Evolutionary conservation across 2,888 invertebrate genomes (phyloP).

Genomic region (Monoplex corrugatus): DNA sequence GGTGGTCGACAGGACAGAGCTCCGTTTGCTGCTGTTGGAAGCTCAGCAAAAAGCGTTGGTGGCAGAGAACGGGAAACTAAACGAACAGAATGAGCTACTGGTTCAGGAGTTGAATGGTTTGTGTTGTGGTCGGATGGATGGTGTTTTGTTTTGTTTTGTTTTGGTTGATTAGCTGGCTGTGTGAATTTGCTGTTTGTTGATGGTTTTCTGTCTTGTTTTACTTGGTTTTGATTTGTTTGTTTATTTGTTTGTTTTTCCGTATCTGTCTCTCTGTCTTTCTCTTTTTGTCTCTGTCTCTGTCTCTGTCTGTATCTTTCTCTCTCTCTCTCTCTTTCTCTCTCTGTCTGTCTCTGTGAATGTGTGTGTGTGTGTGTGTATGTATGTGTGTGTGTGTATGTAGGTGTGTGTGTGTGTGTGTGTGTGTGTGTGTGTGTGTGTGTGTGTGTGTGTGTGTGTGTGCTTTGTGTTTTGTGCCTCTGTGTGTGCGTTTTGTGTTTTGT

Average conservation of each 20-base stretch:
- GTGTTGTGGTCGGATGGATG: too few relatives aligned
- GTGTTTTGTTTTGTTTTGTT: too few relatives aligned
- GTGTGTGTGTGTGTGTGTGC: too few relatives aligned
- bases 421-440: background rate
- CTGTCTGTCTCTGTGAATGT: background rate
- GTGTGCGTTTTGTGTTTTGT: too few relatives aligned
- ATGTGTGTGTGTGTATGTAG: conserved; percentile 19
- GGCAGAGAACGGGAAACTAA: background rate
- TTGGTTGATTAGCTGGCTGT: too few relatives aligned
- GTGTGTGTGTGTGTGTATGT: conserved; percentile 29
- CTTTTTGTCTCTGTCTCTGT: background rate
- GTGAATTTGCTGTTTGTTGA: too few relatives aligned
- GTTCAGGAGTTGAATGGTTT: background rate
- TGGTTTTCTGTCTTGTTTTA: too few relatives aligned
- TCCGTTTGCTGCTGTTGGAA: background rate
- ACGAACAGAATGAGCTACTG: background rate
- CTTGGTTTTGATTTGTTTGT: background rate
- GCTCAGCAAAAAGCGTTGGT: background rate
- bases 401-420: background rate
- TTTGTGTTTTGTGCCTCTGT: too few relatives aligned
- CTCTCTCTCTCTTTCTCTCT: background rate
- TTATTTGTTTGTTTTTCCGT: background rate
- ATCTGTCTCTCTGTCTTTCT: background rate
- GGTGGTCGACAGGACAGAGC: conserved; percentile 26
- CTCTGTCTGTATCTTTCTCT: background rate